Base-by-base conservation (phyloP, 2,113 vertebrate genomes). In the Actenoides lindsayi region DNA sequence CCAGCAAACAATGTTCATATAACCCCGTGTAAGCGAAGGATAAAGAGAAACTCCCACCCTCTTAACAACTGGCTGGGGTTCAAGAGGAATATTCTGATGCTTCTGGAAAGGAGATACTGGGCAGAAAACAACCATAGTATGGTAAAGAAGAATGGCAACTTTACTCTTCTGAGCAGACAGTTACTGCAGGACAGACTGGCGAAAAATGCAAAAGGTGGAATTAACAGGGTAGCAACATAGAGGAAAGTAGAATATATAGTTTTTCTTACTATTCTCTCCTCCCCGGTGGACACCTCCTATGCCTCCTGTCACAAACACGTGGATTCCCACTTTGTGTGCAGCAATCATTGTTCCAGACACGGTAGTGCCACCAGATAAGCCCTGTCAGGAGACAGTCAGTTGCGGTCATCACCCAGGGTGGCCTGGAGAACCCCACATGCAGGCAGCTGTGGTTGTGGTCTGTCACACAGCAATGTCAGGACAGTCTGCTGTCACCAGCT, bases 261-360 rank as follows among this genome's bases (percentile, higher is more conserved):
- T 91, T 64, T 57, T 94, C 98, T 98, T 98, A 99, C 99, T 98
- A 62, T 98, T 98, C 83, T 99, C 98, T 97, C 99, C 99, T 31
- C 98, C 98, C 69, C 98, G 98, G 96, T 99, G 99, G 51, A 99
- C 99, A 9, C 99, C 99, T 94, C 99, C 99, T 25, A 99, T 98
- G 51, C 99, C 99, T 0, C 99, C 99, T 0, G 99, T 99, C 79
- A 99, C 98, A 97, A 99, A 99, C n/a, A 99, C 95, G 2, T 94
- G 96, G 93, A 99, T 99, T 74, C 98, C 98, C 15, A 95, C 98
- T 92, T 87, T 98, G 91, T 99, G 98, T 9, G 99, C 99, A 0
- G 96, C 98, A 25, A 99, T 98, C 98, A 99, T 99, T 8, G 99
- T 99, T 89, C 98, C 98, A 1, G 99, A 99, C 56, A 99, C 99